Conservation (phyloP, 2,113 vertebrate genomes). For the Psammodynastes pulverulentus region DNA sequence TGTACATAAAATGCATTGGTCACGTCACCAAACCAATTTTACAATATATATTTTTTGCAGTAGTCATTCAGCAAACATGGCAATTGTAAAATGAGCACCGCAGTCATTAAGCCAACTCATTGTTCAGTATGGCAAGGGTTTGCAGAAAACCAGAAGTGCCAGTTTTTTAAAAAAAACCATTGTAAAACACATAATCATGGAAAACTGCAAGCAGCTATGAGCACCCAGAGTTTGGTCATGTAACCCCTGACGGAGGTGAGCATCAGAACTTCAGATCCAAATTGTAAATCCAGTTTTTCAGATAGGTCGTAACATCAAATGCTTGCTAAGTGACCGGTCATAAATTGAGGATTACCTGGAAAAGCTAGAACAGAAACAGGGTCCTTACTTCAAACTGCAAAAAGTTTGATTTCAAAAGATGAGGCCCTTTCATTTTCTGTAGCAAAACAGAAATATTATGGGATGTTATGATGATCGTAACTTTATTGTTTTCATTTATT, state of each 20-base stretch:
- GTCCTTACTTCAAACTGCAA: neutral
- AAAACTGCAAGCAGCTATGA: neutral
- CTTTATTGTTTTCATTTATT: neutral
- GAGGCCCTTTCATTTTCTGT: neutral
- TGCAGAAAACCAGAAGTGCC: neutral
- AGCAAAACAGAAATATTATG: neutral
- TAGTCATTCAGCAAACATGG: neutral
- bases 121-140: neutral
- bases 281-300: neutral
- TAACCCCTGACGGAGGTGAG: neutral
- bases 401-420: neutral
- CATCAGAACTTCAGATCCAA: neutral
- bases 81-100: neutral
- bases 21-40: neutral
- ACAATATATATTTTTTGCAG: neutral
- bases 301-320: neutral
- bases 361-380: neutral
- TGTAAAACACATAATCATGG: neutral
- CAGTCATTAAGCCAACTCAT: neutral
- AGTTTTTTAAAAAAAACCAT: neutral
- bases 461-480: neutral
- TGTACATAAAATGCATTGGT: neutral
- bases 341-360: neutral
- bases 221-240: neutral
- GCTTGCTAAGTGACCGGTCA: neutral